phyloP scores from a whole-genome alignment of 2,113 vertebrate species.

The Thunnus maccoyii region DNA sequence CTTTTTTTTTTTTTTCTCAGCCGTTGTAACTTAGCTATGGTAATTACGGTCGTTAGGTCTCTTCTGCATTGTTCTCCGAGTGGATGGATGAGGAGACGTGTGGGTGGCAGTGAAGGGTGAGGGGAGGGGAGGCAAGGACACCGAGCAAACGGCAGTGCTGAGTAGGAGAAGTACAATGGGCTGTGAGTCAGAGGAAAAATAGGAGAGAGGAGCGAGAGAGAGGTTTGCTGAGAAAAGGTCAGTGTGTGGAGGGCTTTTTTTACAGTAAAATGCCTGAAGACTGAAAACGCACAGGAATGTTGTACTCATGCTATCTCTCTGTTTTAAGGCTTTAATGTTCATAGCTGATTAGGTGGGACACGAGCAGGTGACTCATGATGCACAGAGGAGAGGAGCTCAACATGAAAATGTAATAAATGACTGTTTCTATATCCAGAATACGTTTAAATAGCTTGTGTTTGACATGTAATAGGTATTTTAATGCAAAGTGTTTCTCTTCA shows the following conservation, averaged over 20 bases:
- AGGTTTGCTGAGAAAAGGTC: slow-evolving; percentile 69
- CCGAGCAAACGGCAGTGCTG: slow-evolving; percentile 59
- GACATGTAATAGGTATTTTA: background rate
- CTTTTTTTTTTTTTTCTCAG: slow-evolving; percentile 23
- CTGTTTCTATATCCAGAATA: slow-evolving; percentile 14
- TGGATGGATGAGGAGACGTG: slow-evolving; percentile 74
- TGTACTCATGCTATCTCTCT: slow-evolving; percentile 28
- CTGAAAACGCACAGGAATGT: slow-evolving; percentile 33
- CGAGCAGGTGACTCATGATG: slow-evolving; percentile 56
- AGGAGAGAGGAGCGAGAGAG: slow-evolving; percentile 42
- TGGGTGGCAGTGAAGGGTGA: slow-evolving; percentile 71
- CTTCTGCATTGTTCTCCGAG: slow-evolving; percentile 64
- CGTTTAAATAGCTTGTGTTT: background rate
- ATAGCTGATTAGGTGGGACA: slow-evolving; percentile 40
- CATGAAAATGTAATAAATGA: background rate
- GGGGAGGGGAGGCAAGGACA: slow-evolving; percentile 59
- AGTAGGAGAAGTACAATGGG: slow-evolving; percentile 66
- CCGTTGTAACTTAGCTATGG: slow-evolving; percentile 34
- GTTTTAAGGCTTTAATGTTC: slow-evolving; percentile 49
- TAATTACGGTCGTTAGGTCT: slow-evolving; percentile 60
- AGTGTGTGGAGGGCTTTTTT: slow-evolving; percentile 51
- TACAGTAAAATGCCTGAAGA: slow-evolving; percentile 55
- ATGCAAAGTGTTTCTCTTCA: slow-evolving; percentile 5
- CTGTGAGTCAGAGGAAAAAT: slow-evolving; percentile 70
- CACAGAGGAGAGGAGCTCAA: slow-evolving; percentile 16